phyloP scores from a whole-genome alignment of 2,797 vertebrate species.

The Chloroceryle amazona region DNA sequence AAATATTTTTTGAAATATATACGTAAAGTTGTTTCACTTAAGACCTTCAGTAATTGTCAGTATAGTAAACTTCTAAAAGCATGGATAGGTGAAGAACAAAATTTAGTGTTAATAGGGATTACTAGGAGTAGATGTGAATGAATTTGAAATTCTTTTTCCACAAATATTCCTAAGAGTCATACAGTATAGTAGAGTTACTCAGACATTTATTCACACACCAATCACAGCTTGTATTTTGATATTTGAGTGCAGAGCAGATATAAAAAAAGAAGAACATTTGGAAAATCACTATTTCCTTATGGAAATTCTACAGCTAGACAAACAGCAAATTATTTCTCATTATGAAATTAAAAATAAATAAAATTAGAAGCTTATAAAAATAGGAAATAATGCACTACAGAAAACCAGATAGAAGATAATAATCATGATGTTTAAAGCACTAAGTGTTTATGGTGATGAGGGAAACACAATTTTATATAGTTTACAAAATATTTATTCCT shows the following conservation, averaged over 20 bases:
- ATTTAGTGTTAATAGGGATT: neutral
- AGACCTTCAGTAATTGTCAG: neutral
- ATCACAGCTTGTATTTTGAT: neutral
- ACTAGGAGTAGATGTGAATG: neutral
- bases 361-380: neutral
- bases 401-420: neutral
- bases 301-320: slow-evolving; percentile 21
- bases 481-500: neutral
- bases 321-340: slow-evolving; percentile 4
- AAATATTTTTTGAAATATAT: neutral
- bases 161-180: neutral
- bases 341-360: slow-evolving; percentile 39
- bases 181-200: neutral
- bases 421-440: neutral
- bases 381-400: neutral
- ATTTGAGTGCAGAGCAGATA: neutral
- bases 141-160: neutral
- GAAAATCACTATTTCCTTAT: neutral
- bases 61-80: neutral
- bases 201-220: neutral
- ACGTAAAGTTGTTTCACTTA: neutral
- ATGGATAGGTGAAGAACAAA: neutral
- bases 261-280: neutral
- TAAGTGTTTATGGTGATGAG: neutral
- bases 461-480: neutral